Conservation (phyloP, 2,888 invertebrate species). For the Heteromurus nitidus region DNA sequence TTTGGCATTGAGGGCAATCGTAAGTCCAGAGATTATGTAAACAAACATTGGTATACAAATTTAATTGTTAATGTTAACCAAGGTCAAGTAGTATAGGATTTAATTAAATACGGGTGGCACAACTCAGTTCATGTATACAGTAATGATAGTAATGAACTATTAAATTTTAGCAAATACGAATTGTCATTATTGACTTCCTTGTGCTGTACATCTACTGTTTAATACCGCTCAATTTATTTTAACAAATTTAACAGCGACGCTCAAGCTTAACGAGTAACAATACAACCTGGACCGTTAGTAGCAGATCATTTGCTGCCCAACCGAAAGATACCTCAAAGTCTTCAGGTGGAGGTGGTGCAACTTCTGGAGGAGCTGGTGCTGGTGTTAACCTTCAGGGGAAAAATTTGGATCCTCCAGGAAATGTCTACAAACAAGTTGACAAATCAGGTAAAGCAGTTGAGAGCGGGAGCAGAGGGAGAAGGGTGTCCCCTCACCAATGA, state of each 20-base stretch:
- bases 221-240: neutral
- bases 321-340: neutral
- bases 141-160: no score
- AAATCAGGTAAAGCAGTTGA: conserved; percentile 62
- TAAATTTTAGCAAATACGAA: neutral
- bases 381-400: conserved; percentile 34
- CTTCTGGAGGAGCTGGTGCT: neutral
- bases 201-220: neutral
- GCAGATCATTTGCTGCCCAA: conserved; percentile 11
- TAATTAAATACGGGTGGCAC: no score
- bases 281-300: neutral
- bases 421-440: conserved; percentile 67
- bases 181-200: neutral
- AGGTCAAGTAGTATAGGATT: no score
- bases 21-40: no score
- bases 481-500: no score
- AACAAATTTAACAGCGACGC: neutral
- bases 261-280: conserved; percentile 24
- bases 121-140: no score
- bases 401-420: conserved; percentile 67
- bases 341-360: neutral
- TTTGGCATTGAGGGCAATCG: conserved; percentile 60
- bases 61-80: no score
- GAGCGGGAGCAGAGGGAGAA: no score
- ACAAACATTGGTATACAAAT: neutral